Conservation (phyloP, 2,888 invertebrate genomes). For the Drosophila dives region DNA sequence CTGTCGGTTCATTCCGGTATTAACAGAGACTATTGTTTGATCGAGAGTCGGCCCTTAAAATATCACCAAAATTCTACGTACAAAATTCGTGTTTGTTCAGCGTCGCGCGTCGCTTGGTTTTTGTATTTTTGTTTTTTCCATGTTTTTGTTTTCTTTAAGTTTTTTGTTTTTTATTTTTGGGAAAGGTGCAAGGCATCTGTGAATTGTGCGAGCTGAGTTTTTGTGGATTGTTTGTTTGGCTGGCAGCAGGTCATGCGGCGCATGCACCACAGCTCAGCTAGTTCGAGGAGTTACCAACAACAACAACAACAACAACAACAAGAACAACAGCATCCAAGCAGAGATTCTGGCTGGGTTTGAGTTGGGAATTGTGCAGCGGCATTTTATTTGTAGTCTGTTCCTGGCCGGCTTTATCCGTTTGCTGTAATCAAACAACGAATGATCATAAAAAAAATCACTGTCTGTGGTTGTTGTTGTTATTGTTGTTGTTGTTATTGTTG, state of each 20-base stretch:
- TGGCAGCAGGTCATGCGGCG: slow-evolving; percentile 60
- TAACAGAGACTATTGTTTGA: slow-evolving; percentile 36
- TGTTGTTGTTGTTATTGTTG: slow-evolving; percentile 36
- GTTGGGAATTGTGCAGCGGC: slow-evolving; percentile 36
- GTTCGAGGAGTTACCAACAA: slow-evolving; percentile 48
- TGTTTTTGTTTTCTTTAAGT: neutral
- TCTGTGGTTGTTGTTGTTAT: slow-evolving; percentile 24
- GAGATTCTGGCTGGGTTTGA: slow-evolving; percentile 12
- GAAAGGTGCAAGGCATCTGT: slow-evolving; percentile 68
- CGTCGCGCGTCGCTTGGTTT: slow-evolving; percentile 68
- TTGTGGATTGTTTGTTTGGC: slow-evolving; percentile 61
- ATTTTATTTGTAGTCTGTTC: slow-evolving; percentile 64
- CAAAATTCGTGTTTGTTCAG: slow-evolving; percentile 49
- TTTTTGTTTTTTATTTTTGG: slow-evolving; percentile 37
- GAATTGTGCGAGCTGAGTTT: slow-evolving; percentile 39
- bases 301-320: slow-evolving; percentile 49
- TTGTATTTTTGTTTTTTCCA: slow-evolving; percentile 24
- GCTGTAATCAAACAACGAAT: slow-evolving; percentile 76
- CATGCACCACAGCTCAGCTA: slow-evolving; percentile 33
- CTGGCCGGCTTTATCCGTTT: slow-evolving; percentile 69
- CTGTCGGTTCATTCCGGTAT: slow-evolving; percentile 40
- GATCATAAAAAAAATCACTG: slow-evolving; percentile 67
- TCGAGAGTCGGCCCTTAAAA: slow-evolving; percentile 36
- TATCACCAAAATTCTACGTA: slow-evolving; percentile 46
- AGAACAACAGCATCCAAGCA: slow-evolving; percentile 44